Conservation (phyloP, 2,113 vertebrate genomes). For the Seriola rivoliana region DNA sequence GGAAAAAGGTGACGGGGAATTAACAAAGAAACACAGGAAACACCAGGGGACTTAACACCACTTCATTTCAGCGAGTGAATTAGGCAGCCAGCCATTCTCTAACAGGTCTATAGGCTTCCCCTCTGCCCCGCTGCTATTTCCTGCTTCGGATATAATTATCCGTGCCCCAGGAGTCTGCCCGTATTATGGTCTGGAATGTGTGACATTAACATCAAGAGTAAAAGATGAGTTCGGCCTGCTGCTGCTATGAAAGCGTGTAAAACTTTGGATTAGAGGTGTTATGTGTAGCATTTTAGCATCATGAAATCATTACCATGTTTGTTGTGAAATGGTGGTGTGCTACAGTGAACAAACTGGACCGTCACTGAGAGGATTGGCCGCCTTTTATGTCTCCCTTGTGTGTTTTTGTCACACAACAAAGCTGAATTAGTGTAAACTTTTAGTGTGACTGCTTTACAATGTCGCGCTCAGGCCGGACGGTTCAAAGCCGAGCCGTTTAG, state of each 20-base stretch:
- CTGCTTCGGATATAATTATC: constrained; percentile 78
- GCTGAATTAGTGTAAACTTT: too few species aligned
- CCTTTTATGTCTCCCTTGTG: neutral
- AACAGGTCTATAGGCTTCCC: constrained; percentile 57
- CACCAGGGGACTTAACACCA: constrained; percentile 40
- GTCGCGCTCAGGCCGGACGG: too few species aligned
- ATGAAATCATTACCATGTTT: neutral
- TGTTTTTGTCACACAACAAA: too few species aligned
- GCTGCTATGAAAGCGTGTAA: constrained; percentile 28
- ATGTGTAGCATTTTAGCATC: neutral
- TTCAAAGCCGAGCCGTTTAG: too few species aligned
- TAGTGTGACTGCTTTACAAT: too few species aligned
- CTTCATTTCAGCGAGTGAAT: constrained; percentile 50
- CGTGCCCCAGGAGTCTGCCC: constrained; percentile 59
- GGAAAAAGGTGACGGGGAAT: constrained; percentile 39
- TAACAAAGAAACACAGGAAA: constrained; percentile 45
- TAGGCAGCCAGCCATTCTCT: constrained; percentile 49
- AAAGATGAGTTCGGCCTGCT: constrained; percentile 35
- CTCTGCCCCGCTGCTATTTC: constrained; percentile 73
- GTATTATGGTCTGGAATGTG: constrained; percentile 73
- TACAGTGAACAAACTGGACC: neutral
- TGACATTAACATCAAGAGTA: constrained; percentile 61
- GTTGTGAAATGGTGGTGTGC: neutral
- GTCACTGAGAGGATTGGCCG: neutral
- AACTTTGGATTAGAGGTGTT: constrained; percentile 42